Evolutionary conservation across 2,113 vertebrate genomes (phyloP).

Genomic region (Psilopsiagon aurifrons): DNA sequence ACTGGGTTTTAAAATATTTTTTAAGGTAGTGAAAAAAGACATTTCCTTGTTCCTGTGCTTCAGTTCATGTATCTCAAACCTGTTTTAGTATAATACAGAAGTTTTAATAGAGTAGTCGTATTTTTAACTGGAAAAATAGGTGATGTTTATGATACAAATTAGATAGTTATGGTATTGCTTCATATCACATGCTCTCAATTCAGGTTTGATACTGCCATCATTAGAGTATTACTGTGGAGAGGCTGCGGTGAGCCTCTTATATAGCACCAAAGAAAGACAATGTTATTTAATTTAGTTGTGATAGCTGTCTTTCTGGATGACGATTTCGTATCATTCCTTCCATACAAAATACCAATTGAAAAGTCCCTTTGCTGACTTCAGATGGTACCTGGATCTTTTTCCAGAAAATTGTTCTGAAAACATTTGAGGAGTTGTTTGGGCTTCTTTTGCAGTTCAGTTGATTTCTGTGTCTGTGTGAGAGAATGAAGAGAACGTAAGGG

Average conservation of each 20-base stretch:
- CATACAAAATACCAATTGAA: neutral
- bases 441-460: neutral
- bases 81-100: neutral
- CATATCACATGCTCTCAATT: neutral
- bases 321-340: neutral
- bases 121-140: neutral
- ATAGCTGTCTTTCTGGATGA: neutral
- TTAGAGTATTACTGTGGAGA: neutral
- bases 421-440: neutral
- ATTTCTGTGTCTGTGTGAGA: neutral
- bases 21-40: neutral
- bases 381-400: neutral
- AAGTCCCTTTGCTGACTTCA: neutral
- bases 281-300: neutral
- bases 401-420: neutral
- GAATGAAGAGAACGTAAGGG: neutral
- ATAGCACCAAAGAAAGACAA: neutral
- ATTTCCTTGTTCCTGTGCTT: neutral
- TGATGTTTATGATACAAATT: neutral
- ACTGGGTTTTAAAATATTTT: neutral
- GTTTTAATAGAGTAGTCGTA: neutral
- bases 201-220: neutral
- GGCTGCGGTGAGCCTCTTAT: neutral
- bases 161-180: neutral
- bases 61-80: neutral